phyloP scores from a whole-genome alignment of 2,888 invertebrate species.

The Zaprionus obscuricornis region DNA sequence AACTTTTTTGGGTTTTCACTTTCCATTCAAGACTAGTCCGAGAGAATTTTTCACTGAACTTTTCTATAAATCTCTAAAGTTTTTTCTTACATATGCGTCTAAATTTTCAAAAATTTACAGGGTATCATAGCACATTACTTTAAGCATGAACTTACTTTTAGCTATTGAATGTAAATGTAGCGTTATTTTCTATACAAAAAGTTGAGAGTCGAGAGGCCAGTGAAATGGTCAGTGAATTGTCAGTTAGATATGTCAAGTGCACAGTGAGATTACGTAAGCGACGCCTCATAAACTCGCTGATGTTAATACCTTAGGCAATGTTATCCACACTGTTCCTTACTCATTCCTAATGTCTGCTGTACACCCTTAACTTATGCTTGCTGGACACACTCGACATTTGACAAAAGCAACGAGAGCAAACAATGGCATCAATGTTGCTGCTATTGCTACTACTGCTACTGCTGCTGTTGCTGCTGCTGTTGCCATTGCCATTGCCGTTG shows the following conservation, averaged over 20 bases:
- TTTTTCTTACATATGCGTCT: no score
- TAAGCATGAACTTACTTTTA: not conserved
- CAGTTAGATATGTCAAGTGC: conserved; percentile 14
- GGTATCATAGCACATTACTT: conserved; percentile 5
- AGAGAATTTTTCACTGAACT: no score
- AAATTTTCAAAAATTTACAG: no score
- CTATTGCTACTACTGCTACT: conserved; percentile 1
- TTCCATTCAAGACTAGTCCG: no score
- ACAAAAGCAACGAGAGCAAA: conserved; percentile 54
- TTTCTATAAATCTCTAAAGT: no score
- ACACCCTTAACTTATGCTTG: conserved; percentile 16
- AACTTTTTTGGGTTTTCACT: no score
- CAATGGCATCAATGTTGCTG: conserved; percentile 29
- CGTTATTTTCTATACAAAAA: conserved; percentile 12
- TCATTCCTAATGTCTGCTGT: not conserved
- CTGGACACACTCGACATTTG: conserved; percentile 67
- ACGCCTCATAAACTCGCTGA: conserved; percentile 58
- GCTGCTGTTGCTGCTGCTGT: not conserved
- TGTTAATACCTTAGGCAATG: not conserved
- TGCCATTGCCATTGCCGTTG: conserved; percentile 8
- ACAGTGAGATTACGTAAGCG: conserved; percentile 69
- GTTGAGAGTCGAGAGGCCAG: conserved; percentile 21
- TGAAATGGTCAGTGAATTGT: conserved; percentile 48
- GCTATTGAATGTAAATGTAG: conserved; percentile 14
- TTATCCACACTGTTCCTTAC: conserved; percentile 3